phyloP scores from a whole-genome alignment of 1,140 invertebrate genomes.

The Aphidius ervi region DNA sequence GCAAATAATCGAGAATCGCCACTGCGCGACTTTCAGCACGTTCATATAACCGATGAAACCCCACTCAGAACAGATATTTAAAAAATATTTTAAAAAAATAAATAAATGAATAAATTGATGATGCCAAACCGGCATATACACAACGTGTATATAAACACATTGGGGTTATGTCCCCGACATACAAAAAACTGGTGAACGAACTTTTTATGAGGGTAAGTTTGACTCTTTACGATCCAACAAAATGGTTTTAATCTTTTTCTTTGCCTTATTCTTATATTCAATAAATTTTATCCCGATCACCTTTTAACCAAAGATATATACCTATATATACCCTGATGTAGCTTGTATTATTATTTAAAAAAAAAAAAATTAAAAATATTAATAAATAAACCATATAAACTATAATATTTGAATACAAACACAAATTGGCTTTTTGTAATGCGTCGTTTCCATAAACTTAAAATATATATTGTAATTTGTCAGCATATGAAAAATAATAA shows the following conservation, averaged over 20 bases:
- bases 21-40: conserved; percentile 23
- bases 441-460: too few species aligned
- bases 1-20: conserved; percentile 38
- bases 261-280: neutral
- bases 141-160: neutral
- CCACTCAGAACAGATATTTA: conserved; percentile 13
- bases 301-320: too few species aligned
- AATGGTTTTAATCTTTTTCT: conserved; percentile 12
- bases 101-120: conserved; percentile 32
- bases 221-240: conserved; percentile 13
- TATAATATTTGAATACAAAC: too few species aligned
- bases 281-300: neutral
- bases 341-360: too few species aligned
- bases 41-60: conserved; percentile 24
- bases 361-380: too few species aligned
- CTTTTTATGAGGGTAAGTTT: conserved; percentile 4
- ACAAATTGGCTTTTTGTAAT: too few species aligned
- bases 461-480: too few species aligned
- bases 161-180: conserved; percentile 8
- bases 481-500: too few species aligned
- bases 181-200: conserved; percentile 6
- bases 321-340: too few species aligned
- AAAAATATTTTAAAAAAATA: too few species aligned
- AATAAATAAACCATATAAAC: too few species aligned
- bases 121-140: neutral